phyloP scores from a whole-genome alignment of 2,113 vertebrate genomes.

The Seriola dumerili region DNA sequence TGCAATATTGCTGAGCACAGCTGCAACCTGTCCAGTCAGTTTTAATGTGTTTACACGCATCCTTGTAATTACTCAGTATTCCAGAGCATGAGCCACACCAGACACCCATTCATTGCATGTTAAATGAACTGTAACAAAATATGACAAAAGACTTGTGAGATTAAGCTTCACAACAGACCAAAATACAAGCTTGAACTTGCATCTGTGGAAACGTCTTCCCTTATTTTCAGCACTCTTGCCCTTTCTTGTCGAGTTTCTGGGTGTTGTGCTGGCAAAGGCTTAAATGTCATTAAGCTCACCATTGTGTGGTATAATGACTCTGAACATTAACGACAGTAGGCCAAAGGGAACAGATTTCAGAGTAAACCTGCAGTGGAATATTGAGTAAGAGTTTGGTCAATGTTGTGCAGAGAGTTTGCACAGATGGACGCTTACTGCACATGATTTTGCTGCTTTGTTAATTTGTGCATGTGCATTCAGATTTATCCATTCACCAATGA shows the following conservation, averaged over 20 bases:
- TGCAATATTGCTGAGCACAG: background rate
- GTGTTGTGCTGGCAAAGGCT: conserved; percentile 63
- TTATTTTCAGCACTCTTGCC: conserved; percentile 50
- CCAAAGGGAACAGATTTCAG: conserved; percentile 36
- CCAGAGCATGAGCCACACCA: conserved; percentile 13
- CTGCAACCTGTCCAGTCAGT: background rate
- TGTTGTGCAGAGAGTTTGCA: background rate
- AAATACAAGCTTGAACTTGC: conserved; percentile 69
- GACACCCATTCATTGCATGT: conserved; percentile 16
- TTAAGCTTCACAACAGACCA: conserved; percentile 34
- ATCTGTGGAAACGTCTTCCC: conserved; percentile 41
- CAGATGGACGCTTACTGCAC: background rate
- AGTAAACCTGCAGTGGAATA: background rate
- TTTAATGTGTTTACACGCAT: background rate
- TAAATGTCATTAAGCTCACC: conserved; percentile 57
- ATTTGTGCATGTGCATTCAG: background rate
- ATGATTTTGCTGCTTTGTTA: background rate
- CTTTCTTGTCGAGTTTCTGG: conserved; percentile 69
- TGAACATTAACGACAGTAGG: background rate
- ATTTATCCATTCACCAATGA: background rate
- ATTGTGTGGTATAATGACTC: conserved; percentile 43
- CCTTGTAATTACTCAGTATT: background rate
- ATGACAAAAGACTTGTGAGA: conserved; percentile 38
- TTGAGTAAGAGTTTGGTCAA: background rate
- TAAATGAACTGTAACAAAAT: conserved; percentile 53